A percentile compares a stretch with the other conserved stretches of the same genome.
Conservation (phyloP, 1,140 invertebrate species). For the Coelopa frigida region DNA sequence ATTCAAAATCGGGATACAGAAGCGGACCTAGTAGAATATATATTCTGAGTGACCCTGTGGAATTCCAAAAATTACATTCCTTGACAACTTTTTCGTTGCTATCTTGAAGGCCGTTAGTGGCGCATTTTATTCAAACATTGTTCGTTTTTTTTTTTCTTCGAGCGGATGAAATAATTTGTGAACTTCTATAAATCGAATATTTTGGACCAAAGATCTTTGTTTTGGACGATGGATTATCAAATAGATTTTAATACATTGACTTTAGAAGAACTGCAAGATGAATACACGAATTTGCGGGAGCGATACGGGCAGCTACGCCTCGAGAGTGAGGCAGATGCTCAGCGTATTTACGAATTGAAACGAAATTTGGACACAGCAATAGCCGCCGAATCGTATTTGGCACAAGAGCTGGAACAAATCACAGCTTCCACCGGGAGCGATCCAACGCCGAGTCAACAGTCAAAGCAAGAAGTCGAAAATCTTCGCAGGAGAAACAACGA, state of each 20-base stretch:
- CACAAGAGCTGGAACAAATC: constrained; percentile 35
- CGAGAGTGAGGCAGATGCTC: constrained; percentile 26
- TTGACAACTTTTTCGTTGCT: too few relatives aligned
- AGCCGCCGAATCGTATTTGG: constrained; percentile 29
- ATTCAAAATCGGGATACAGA: too few relatives aligned
- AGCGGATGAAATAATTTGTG: too few relatives aligned
- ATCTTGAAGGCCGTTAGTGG: too few relatives aligned
- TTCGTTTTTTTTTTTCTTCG: too few relatives aligned
- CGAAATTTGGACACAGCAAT: constrained; percentile 31
- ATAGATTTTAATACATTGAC: constrained; percentile 26
- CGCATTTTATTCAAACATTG: too few relatives aligned
- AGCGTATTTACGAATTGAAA: constrained; percentile 36
- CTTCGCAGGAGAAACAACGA: constrained; percentile 22
- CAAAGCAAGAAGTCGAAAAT: constrained; percentile 26
- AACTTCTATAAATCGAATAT: too few relatives aligned
- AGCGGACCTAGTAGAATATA: too few relatives aligned
- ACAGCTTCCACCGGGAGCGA: constrained; percentile 6
- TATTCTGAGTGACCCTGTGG: too few relatives aligned
- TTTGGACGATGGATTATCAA: constrained; percentile 3
- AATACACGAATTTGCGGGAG: constrained; percentile 29
- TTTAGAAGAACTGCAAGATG: constrained; percentile 31
- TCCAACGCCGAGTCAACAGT: constrained; percentile 4
- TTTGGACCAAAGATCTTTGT: too few relatives aligned
- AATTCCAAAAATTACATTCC: too few relatives aligned
- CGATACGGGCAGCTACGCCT: constrained; percentile 26